These are phyloP conservation scores for Diadumene lineata DNA, from an alignment of 92 coral and sea anemone species.

Conservation along the genomic window DNA sequence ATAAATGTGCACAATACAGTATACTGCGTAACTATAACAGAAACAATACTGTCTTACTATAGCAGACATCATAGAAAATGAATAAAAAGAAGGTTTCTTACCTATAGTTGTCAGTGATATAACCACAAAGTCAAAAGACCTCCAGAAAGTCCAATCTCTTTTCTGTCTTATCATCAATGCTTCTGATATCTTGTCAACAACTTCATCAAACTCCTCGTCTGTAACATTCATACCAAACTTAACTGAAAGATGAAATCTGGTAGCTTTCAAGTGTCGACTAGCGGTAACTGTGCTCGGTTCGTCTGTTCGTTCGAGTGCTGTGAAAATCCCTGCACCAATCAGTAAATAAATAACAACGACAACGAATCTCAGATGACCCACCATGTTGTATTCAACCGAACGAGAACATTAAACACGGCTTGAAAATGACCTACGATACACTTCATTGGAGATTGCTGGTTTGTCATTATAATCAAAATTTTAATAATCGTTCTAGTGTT, in stretches of 20 bases:
- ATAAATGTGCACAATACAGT: too few relatives aligned
- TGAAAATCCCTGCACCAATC: conserved; percentile 34
- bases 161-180: conserved; percentile 23
- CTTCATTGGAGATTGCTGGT: too few relatives aligned
- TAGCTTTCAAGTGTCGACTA: conserved; percentile 22
- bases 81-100: conserved; percentile 10
- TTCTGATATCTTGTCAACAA: conserved; percentile 4
- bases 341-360: conserved; percentile 24
- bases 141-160: conserved; percentile 47
- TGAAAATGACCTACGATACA: too few relatives aligned
- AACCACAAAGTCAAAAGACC: conserved; percentile 39
- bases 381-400: not conserved
- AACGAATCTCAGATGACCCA: not conserved
- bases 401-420: not conserved
- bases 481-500: too few relatives aligned
- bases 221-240: conserved; percentile 19
- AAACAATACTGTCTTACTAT: too few relatives aligned
- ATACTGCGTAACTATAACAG: too few relatives aligned
- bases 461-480: too few relatives aligned
- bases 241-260: conserved; percentile 23
- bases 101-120: conserved; percentile 53
- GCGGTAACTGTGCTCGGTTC: conserved; percentile 28
- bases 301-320: conserved; percentile 29
- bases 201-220: conserved; percentile 27
- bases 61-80: too few relatives aligned